Percentiles rank a stretch among this genome's conserved stretches.
phyloP scores from a whole-genome alignment of 2,888 invertebrate species.

The Leuctra nigra region DNA sequence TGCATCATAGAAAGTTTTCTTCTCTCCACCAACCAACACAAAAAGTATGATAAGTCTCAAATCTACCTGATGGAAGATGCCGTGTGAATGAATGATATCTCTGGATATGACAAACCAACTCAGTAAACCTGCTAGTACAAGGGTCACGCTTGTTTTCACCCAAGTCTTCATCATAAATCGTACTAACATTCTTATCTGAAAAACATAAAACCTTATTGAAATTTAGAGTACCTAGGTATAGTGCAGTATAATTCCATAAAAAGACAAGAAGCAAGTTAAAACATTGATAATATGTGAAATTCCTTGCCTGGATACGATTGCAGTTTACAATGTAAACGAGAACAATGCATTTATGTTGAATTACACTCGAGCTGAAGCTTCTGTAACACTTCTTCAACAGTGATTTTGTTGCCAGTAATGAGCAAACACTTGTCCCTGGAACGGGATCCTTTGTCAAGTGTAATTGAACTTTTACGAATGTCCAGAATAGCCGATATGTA shows the following conservation, averaged over 20 bases:
- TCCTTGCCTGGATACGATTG: no score
- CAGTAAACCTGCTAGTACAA: neutral
- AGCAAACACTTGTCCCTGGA: conserved; percentile 51
- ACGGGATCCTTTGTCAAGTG: conserved; percentile 55
- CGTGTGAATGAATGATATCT: neutral
- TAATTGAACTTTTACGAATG: conserved; percentile 61
- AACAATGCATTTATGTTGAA: no score
- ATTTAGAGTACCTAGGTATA: no score
- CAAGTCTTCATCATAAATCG: neutral
- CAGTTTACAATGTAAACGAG: no score
- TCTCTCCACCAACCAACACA: no score
- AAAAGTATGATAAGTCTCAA: no score
- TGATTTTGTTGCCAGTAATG: conserved; percentile 42
- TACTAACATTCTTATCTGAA: no score
- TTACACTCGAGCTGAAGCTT: conserved; percentile 38
- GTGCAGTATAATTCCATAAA: no score
- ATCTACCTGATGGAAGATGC: neutral
- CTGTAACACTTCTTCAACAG: conserved; percentile 42
- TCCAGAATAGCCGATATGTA: conserved; percentile 62
- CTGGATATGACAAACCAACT: neutral
- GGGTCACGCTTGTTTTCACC: neutral
- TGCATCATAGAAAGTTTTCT: no score
- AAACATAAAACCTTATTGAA: no score
- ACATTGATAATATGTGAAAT: no score
- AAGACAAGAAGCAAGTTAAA: no score